Percentiles rank a stretch among this genome's conserved stretches.
These are phyloP conservation scores for Hippocampus guttulatus DNA, from an alignment of 2,113 vertebrate genomes.

Conservation along the genomic window DNA sequence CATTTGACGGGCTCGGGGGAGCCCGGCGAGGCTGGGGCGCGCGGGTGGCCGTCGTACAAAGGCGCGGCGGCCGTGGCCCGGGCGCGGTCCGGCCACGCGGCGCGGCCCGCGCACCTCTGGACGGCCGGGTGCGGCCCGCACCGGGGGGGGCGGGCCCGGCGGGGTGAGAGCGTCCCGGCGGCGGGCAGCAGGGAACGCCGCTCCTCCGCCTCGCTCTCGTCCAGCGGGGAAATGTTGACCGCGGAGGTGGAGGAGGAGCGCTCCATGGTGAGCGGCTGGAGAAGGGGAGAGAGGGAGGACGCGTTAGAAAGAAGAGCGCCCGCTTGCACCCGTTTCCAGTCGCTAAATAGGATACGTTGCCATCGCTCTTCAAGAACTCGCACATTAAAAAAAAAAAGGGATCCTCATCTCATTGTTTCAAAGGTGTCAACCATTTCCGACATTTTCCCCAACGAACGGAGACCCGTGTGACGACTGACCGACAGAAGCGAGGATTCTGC, in stretches of 20 bases:
- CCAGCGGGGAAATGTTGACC: constrained; percentile 48
- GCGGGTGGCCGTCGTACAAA: constrained; percentile 63
- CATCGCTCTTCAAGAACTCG: too few species aligned
- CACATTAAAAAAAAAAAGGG: too few species aligned
- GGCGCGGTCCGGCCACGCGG: constrained; percentile 60
- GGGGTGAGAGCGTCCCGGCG: constrained; percentile 19
- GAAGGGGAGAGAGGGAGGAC: too few species aligned
- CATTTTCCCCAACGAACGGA: too few species aligned
- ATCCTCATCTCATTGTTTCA: too few species aligned
- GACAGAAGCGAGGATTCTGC: too few species aligned
- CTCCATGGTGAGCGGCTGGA: constrained; percentile 40
- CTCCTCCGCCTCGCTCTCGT: constrained; percentile 55
- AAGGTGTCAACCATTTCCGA: too few species aligned
- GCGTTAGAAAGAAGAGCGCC: not conserved
- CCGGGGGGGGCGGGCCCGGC: constrained; percentile 43
- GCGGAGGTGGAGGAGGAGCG: constrained; percentile 40
- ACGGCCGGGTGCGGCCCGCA: constrained; percentile 53
- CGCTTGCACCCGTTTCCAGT: too few species aligned
- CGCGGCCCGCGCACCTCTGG: constrained; percentile 24
- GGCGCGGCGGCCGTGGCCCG: constrained; percentile 54
- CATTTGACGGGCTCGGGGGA: constrained; percentile 36
- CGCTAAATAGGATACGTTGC: too few species aligned
- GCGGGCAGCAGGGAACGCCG: constrained; percentile 51
- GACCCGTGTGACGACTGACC: too few species aligned
- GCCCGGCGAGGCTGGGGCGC: constrained; percentile 40